Percentiles rank a stretch among this genome's conserved stretches.
phyloP scores from a whole-genome alignment of 1,140 invertebrate species.

The Wasmannia auropunctata region DNA sequence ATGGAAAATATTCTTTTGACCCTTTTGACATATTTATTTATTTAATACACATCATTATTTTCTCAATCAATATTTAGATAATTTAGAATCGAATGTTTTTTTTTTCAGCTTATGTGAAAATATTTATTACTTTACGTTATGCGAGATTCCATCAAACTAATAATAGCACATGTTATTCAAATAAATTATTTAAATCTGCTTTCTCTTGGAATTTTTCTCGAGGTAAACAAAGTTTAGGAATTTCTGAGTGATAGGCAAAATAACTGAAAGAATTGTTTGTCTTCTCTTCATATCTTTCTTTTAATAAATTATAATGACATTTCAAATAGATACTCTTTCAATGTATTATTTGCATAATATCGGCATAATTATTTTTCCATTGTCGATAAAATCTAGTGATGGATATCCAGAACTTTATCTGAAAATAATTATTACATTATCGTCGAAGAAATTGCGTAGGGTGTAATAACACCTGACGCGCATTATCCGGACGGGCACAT shows the following conservation, averaged over 20 bases:
- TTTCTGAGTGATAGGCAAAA: neutral
- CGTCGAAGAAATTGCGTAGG: neutral
- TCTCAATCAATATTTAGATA: neutral
- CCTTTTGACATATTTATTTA: too few relatives aligned
- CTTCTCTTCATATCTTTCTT: neutral
- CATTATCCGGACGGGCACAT: neutral
- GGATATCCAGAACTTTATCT: neutral
- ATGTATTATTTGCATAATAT: neutral
- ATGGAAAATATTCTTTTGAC: too few relatives aligned
- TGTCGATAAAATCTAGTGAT: neutral
- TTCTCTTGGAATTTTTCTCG: neutral
- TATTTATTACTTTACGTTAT: neutral
- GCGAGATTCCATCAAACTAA: neutral
- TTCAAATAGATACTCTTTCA: neutral
- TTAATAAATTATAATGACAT: neutral
- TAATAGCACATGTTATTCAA: neutral
- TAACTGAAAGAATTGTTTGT: neutral
- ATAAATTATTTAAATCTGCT: neutral
- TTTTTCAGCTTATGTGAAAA: neutral
- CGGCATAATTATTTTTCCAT: neutral
- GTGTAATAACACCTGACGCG: neutral
- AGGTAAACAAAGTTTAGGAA: neutral
- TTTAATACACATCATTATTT: neutral
- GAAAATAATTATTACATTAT: conserved; percentile 37
- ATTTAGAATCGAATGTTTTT: neutral